Evolutionary conservation across 2,888 invertebrate genomes (phyloP), one percentile per base, ranked within the genome.

Genomic region (Operophtera brumata): DNA sequence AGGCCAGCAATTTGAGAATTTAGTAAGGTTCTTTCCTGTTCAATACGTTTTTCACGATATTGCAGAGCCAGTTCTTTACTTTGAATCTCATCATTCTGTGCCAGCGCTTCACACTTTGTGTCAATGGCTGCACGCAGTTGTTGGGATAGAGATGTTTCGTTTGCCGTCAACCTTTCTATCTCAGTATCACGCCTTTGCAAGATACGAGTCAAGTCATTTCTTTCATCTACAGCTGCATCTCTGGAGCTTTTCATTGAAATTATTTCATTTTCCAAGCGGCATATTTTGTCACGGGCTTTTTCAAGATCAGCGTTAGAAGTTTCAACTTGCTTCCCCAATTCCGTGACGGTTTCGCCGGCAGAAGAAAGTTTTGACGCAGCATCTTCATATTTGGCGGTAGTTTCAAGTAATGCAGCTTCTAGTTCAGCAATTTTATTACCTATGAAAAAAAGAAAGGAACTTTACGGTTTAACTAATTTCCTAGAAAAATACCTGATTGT

Each of bases 31-130:
- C 94, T 92, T 81, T 98, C 97, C 76, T 96, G 95, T 69, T 96
- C 95, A 70, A 97, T 91, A 13, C 96, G 92, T 71, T 95, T 95
- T 81, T 97, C 97, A 69, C 94, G 95, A 78, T 94, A 94, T 71
- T 95, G 95, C 14, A 96, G 80, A 9, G 94, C 92, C 52, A 96
- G 90, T 84, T 96, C 95, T 77, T 94, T 94, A 61, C 95, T 94
- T 67, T 94, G 93, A 35, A 96, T 92, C 84, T 97, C 97, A 80
- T 96, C 96, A 55, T 94, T 91, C 63, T 94, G 92, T 6, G 94
- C 93, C 45, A 96, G 80, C 0, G 96, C 96, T 82, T 96, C 95
- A 85, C 96, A 96, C 87, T 97, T 97, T 1, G 95, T 92, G 66
- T 93, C 92, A 58, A 96, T 94, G 14, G 96, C 94, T 45, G 91